Percentiles rank a stretch among this genome's conserved stretches.
phyloP scores from a whole-genome alignment of 2,113 vertebrate species.

The Takifugu bimaculatus region DNA sequence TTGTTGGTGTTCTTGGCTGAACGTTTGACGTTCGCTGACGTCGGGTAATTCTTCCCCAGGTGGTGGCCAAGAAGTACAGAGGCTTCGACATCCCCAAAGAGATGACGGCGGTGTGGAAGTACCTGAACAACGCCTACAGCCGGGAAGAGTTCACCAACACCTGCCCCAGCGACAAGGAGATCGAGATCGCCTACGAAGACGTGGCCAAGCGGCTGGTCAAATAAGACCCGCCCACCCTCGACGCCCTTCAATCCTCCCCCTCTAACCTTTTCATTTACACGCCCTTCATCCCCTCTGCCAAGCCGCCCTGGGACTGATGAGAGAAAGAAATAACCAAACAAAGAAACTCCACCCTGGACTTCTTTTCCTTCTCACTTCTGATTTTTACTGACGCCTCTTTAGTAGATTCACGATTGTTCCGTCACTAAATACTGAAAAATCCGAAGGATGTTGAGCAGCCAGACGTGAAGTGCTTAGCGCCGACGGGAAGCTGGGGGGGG shows the following conservation, averaged over 20 bases:
- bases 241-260: not conserved
- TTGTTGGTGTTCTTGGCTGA: not conserved
- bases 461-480: constrained; percentile 31
- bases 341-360: constrained; percentile 57
- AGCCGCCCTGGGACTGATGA: constrained; percentile 55
- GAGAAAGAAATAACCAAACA: constrained; percentile 50
- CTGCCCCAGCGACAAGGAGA: constrained; percentile 95
- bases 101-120: constrained; percentile 92
- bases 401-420: constrained; percentile 22
- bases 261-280: not conserved
- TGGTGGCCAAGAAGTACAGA: constrained; percentile 95
- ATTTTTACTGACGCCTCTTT: constrained; percentile 39
- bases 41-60: constrained; percentile 68
- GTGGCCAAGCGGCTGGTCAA: constrained; percentile 97
- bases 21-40: too few species aligned
- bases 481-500: constrained; percentile 4
- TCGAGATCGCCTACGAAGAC: constrained; percentile 94
- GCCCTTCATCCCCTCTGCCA: not conserved
- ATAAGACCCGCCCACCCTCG: constrained; percentile 61
- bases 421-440: constrained; percentile 31
- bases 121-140: constrained; percentile 89
- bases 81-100: constrained; percentile 94
- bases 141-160: constrained; percentile 98
- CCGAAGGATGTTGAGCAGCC: constrained; percentile 24
- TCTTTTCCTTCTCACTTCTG: constrained; percentile 55